Evolutionary conservation across 2,797 vertebrate species (phyloP).

Genomic region (Telmatherina bonti): DNA sequence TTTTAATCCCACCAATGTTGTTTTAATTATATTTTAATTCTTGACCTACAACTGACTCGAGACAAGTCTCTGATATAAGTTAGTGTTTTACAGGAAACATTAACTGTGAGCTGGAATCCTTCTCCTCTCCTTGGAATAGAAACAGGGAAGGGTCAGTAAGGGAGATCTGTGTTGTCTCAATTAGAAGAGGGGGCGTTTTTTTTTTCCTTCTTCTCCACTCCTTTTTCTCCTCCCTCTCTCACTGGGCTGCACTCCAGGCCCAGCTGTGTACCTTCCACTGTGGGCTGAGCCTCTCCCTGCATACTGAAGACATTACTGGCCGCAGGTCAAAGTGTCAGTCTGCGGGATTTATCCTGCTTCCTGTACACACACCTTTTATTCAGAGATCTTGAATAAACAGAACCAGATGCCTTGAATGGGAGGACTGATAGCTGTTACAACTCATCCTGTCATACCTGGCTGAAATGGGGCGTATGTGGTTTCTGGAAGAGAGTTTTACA

Average conservation of each 20-base stretch:
- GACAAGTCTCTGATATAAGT: background rate
- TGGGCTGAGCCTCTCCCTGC: constrained; percentile 76
- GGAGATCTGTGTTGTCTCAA: constrained; percentile 74
- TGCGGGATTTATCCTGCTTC: constrained; percentile 52
- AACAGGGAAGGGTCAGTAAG: constrained; percentile 55
- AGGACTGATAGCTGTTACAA: constrained; percentile 15
- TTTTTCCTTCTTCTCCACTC: constrained; percentile 41
- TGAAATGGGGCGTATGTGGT: constrained; percentile 1
- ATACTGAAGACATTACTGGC: constrained; percentile 81
- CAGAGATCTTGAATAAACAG: constrained; percentile 38
- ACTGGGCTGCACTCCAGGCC: constrained; percentile 73
- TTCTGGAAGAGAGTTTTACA: constrained; percentile 38
- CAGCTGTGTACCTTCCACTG: constrained; percentile 78
- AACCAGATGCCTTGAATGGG: constrained; percentile 57
- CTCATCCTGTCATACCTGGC: background rate
- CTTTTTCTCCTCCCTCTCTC: constrained; percentile 28
- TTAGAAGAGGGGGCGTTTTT: constrained; percentile 66
- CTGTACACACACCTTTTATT: constrained; percentile 57
- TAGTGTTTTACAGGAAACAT: constrained; percentile 29
- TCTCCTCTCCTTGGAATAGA: constrained; percentile 50
- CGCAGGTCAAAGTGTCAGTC: constrained; percentile 72
- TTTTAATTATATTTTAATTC: background rate
- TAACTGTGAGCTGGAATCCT: constrained; percentile 33
- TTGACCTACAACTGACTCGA: background rate
- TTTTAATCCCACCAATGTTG: background rate